Percentiles rank a stretch among this genome's conserved stretches.
Conservation (phyloP, 1,140 invertebrate genomes). For the Macrostomum lignano region DNA sequence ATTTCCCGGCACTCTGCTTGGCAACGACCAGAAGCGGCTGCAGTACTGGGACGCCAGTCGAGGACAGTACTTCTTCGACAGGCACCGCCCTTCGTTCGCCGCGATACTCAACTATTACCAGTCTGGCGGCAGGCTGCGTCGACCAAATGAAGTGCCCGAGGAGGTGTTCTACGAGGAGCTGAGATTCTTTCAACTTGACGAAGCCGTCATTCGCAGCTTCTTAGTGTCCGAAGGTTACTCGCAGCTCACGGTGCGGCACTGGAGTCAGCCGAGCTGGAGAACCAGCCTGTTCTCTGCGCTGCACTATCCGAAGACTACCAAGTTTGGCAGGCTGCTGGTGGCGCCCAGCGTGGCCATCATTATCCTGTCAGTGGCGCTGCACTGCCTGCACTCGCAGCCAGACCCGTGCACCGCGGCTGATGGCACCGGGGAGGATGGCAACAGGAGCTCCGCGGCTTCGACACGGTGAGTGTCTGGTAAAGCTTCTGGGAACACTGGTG, state of each 20-base stretch:
- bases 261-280: slow-evolving; percentile 57
- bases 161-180: slow-evolving; percentile 24
- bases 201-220: slow-evolving; percentile 17
- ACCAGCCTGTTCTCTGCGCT: slow-evolving; percentile 80
- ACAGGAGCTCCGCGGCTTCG: slow-evolving; percentile 16
- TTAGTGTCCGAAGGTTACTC: slow-evolving; percentile 20
- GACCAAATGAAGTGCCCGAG: slow-evolving; percentile 20
- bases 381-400: slow-evolving; percentile 26
- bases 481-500: too few species aligned
- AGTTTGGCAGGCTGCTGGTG: slow-evolving; percentile 72
- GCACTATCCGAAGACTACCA: slow-evolving; percentile 86
- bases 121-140: slow-evolving; percentile 17
- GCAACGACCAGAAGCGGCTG: slow-evolving; percentile 31
- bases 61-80: slow-evolving; percentile 26
- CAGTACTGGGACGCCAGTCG: slow-evolving; percentile 19
- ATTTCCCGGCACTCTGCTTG: slow-evolving; percentile 66
- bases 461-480: too few species aligned
- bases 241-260: slow-evolving; percentile 14
- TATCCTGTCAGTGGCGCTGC: slow-evolving; percentile 20
- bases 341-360: slow-evolving; percentile 51
- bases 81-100: slow-evolving; percentile 26
- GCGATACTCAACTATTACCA: slow-evolving; percentile 25
- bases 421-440: slow-evolving; percentile 15
- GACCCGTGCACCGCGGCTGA: slow-evolving; percentile 74
- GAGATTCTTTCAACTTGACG: slow-evolving; percentile 24